Conservation (phyloP, 2,113 vertebrate species). For the Kryptolebias marmoratus region DNA sequence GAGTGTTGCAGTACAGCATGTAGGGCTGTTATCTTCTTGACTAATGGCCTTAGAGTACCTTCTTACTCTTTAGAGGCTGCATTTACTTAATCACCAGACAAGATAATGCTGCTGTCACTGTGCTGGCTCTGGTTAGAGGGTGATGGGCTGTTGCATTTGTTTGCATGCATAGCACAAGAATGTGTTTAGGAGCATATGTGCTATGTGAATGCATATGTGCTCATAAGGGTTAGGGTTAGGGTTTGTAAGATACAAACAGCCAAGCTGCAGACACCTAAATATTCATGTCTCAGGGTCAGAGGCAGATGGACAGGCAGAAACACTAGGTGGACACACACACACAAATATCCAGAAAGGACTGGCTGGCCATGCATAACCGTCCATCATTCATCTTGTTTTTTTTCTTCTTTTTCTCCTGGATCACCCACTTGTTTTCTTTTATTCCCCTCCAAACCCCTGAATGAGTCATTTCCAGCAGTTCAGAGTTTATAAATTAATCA, state of each 20-base stretch:
- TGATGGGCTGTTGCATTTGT: constrained; percentile 43
- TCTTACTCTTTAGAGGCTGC: constrained; percentile 71
- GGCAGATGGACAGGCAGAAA: constrained; percentile 18
- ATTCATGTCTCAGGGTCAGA: constrained; percentile 29
- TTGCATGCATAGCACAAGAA: constrained; percentile 30
- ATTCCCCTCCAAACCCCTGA: constrained; percentile 17
- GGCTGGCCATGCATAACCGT: constrained; percentile 25
- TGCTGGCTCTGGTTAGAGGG: constrained; percentile 42
- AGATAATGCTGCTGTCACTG: constrained; percentile 73
- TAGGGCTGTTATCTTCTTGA: constrained; percentile 71
- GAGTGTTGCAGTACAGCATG: constrained; percentile 65
- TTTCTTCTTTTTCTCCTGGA: constrained; percentile 34
- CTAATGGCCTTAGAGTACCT: constrained; percentile 78
- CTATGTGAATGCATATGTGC: constrained; percentile 16
- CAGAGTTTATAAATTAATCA: constrained; percentile 58
- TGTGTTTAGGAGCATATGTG: constrained; percentile 24
- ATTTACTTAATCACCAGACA: constrained; percentile 76
- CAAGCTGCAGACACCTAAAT: constrained; percentile 26
- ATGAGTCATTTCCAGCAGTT: constrained; percentile 52
- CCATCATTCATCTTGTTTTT: constrained; percentile 24
- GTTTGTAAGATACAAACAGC: constrained; percentile 37
- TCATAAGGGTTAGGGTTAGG: background rate
- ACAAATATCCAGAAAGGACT: constrained; percentile 8
- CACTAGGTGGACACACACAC: constrained; percentile 10
- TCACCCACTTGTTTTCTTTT: constrained; percentile 26